phyloP scores from a whole-genome alignment of 2,797 vertebrate genomes.

The Phylloscopus collybita region DNA sequence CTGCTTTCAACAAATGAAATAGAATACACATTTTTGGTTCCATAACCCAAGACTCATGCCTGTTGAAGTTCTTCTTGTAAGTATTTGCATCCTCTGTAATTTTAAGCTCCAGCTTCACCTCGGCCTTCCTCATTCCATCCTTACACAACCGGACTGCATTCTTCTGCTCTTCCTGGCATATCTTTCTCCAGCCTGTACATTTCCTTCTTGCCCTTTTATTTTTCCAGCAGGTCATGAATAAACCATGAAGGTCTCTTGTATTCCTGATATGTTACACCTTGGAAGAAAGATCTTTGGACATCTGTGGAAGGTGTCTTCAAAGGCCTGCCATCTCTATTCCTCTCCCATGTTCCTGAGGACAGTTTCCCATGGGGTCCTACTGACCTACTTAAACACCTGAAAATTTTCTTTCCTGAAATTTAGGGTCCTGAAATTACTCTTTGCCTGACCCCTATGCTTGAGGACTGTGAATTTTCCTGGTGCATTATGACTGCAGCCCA shows the following conservation, averaged over 20 bases:
- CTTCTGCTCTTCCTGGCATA: background rate
- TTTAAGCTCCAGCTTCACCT: background rate
- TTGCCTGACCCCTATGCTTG: background rate
- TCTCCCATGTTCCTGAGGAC: background rate
- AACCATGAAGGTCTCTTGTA: no score
- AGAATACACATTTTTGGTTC: no score
- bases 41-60: background rate
- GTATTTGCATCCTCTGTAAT: background rate
- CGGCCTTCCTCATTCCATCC: background rate
- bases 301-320: background rate
- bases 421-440: background rate
- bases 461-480: background rate
- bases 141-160: background rate
- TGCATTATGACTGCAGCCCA: background rate
- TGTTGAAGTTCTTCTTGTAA: background rate
- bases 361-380: background rate
- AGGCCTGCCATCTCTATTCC: background rate
- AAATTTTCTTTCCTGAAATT: background rate
- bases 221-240: background rate
- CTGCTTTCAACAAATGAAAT: no score
- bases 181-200: no score
- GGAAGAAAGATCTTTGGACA: background rate
- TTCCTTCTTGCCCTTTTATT: background rate
- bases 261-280: background rate
- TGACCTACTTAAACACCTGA: background rate